These are phyloP conservation scores for Eospalax fontanierii DNA, from an alignment of 2,797 vertebrate species.

Conservation along the genomic window DNA sequence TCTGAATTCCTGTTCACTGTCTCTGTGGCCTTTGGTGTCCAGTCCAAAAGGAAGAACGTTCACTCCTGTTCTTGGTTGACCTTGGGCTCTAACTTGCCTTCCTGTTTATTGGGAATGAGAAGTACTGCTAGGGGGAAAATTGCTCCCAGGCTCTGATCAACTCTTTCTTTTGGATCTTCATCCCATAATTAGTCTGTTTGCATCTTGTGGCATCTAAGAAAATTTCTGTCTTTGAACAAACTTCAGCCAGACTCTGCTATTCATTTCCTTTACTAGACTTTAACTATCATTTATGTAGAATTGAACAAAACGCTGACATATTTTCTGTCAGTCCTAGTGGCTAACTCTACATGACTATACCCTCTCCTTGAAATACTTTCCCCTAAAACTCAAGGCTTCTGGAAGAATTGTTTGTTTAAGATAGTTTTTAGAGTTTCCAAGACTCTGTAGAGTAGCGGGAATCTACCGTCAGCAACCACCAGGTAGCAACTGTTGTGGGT, in stretches of 20 bases:
- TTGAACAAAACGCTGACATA: neutral
- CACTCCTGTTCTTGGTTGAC: rapidly evolving
- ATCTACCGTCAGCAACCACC: neutral
- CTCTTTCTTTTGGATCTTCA: neutral
- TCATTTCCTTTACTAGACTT: neutral
- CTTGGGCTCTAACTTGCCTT: neutral
- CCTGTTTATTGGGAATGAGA: too few relatives aligned
- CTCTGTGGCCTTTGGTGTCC: neutral
- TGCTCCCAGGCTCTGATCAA: neutral
- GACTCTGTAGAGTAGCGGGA: neutral
- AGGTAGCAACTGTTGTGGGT: neutral
- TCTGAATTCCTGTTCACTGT: neutral
- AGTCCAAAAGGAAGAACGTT: rapidly evolving
- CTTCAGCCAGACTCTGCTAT: neutral
- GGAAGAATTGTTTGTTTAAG: neutral
- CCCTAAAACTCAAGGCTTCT: neutral
- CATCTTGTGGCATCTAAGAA: neutral
- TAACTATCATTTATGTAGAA: neutral
- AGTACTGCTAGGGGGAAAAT: neutral
- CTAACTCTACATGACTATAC: too few relatives aligned
- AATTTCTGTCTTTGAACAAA: neutral
- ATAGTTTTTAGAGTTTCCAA: neutral
- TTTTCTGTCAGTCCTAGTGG: neutral
- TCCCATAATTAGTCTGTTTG: neutral
- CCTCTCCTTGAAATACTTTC: neutral